Base-by-base conservation (phyloP, 2,888 invertebrate genomes). In the Epinotia demarniana region DNA sequence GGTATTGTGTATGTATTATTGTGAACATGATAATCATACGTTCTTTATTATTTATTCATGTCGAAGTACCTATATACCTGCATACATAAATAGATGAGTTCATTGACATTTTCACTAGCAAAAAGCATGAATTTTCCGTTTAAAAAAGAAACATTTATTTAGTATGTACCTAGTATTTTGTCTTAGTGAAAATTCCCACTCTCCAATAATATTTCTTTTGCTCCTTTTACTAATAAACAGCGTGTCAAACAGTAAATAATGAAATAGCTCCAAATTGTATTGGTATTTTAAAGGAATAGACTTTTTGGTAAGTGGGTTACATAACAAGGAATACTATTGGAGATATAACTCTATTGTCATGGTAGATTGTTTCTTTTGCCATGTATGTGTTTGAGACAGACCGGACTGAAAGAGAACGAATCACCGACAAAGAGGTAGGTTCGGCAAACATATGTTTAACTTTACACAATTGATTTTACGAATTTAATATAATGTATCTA, bases 301-400 rank as follows among this genome's bases (percentile, higher is more conserved):
- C 4, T 57, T 60, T 23, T 60, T 23, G 57, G 13, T 49, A 23
- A 27, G 12, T 12, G 27, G 16, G 13, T 53, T 60, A 70, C 12
- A 18, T 33, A 62, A 64, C 75, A 86, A 88, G 89, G 85, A 92
- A 92, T 92, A 92, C 85, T 92, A 92, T 93, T 94, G 93, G 93
- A 93, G 92, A 87, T 19, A 64, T 13, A 82, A 88, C 88, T 93
- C 94, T 94, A 93, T 92, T 92, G 94, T 94, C 93, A 94, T 94
- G 94, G 92, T 94, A 94, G 93, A 93, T 92, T 94, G 93, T 93
- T 90, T 91, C 92, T 93, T 93, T 92, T 91, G 92, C 89, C 87
- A 90, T 91, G 89, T 92, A 86, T 91, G 89, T 90, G 91, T 92
- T 87, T 81, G 87, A 81, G 89, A 91, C 89, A 90, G 90, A 89